phyloP scores from a whole-genome alignment of 2,888 invertebrate species.

The Phoenoteleia sp. region DNA sequence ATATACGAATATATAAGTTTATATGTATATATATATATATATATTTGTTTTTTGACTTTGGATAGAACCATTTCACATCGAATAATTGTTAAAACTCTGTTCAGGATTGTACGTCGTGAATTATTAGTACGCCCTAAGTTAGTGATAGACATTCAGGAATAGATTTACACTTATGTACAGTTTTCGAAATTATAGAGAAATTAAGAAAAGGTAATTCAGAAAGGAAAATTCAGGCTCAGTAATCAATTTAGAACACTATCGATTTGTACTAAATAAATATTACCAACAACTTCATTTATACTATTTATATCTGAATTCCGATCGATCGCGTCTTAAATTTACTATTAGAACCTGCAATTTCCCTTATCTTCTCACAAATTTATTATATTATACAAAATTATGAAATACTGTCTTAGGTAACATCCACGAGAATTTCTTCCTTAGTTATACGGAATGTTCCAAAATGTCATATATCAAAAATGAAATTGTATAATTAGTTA shows the following conservation, averaged over 20 bases:
- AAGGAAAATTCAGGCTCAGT: background rate
- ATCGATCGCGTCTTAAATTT: slow-evolving; percentile 5
- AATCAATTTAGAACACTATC: background rate
- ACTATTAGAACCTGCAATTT: background rate
- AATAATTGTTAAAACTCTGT: slow-evolving; percentile 51
- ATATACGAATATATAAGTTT: slow-evolving; percentile 66
- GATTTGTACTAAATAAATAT: background rate
- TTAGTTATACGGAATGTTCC: slow-evolving; percentile 22
- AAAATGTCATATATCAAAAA: slow-evolving; percentile 21
- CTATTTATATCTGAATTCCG: background rate
- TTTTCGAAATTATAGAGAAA: background rate
- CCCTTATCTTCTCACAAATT: background rate
- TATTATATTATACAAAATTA: slow-evolving; percentile 46
- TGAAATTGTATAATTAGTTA: background rate
- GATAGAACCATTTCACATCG: slow-evolving; percentile 43
- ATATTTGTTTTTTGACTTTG: slow-evolving; percentile 32
- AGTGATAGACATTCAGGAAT: slow-evolving; percentile 54
- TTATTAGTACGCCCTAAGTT: slow-evolving; percentile 39
- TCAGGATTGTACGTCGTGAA: slow-evolving; percentile 67
- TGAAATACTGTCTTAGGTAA: slow-evolving; percentile 18
- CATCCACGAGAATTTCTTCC: background rate
- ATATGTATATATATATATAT: slow-evolving; percentile 52
- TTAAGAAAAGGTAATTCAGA: background rate
- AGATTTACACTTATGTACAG: slow-evolving; percentile 56
- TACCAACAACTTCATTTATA: background rate